These are phyloP conservation scores for Flexamia atlantica DNA, from an alignment of 2,888 invertebrate genomes.

Conservation along the genomic window DNA sequence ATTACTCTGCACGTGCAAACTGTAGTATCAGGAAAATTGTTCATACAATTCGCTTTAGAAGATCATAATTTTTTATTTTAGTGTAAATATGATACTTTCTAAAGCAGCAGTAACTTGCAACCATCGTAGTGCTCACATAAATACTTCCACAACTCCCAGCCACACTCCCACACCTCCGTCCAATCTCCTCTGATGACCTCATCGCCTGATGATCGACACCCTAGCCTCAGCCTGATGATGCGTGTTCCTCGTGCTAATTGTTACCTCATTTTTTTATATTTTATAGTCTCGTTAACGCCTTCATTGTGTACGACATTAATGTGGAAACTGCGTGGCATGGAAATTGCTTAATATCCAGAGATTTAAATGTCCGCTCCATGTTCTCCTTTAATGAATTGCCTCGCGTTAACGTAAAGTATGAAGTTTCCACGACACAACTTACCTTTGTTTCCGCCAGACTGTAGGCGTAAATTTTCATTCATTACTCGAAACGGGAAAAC, in stretches of 20 bases:
- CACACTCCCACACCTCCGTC: too few relatives aligned
- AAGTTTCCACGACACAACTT: constrained; percentile 8
- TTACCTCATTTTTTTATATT: constrained; percentile 8
- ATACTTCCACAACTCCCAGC: too few relatives aligned
- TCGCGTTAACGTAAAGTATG: constrained; percentile 32
- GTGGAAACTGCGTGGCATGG: constrained; percentile 43
- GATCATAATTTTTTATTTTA: too few relatives aligned
- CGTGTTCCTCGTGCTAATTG: constrained; percentile 36
- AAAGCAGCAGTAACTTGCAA: too few relatives aligned
- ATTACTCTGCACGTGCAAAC: too few relatives aligned
- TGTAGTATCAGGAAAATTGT: too few relatives aligned
- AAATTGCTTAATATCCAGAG: constrained; percentile 44
- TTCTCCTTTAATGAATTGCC: not conserved
- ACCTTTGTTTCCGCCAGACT: constrained; percentile 26
- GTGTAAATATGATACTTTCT: too few relatives aligned
- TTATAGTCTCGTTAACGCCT: constrained; percentile 43
- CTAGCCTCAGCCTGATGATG: not conserved
- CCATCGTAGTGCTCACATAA: too few relatives aligned
- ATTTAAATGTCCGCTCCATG: constrained; percentile 48
- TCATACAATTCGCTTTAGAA: too few relatives aligned
- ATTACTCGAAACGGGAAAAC: constrained; percentile 14
- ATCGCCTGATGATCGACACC: not conserved
- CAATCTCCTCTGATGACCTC: too few relatives aligned
- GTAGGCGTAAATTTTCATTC: constrained; percentile 37
- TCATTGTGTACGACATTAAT: constrained; percentile 47